A percentile compares a stretch with the other conserved stretches of the same genome.
phyloP scores from a whole-genome alignment of 2,888 invertebrate species.

The Boloria selene region DNA sequence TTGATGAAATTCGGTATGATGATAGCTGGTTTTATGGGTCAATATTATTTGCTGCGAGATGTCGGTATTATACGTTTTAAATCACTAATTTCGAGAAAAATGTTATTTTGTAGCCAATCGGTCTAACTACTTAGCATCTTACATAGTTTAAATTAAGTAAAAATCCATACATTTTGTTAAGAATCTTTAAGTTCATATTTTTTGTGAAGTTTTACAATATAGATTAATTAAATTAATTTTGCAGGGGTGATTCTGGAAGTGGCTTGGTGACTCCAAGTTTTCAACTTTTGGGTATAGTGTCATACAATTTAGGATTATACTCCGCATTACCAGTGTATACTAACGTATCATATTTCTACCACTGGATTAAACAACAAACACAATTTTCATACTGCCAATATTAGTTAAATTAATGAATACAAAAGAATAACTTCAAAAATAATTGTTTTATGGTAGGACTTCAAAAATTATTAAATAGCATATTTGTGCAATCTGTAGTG shows the following conservation, averaged over 20 bases:
- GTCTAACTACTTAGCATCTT: too few relatives aligned
- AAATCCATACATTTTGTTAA: not conserved
- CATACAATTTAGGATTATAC: conserved; percentile 44
- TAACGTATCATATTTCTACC: conserved; percentile 52
- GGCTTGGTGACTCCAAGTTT: conserved; percentile 46
- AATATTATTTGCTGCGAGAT: too few relatives aligned
- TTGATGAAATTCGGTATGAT: too few relatives aligned
- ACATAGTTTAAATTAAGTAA: too few relatives aligned
- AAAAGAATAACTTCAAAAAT: not conserved
- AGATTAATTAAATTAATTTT: conserved; percentile 32
- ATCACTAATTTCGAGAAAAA: too few relatives aligned
- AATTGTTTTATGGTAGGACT: not conserved
- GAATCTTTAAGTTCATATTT: not conserved
- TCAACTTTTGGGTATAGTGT: conserved; percentile 55
- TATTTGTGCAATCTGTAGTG: too few relatives aligned
- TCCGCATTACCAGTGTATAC: conserved; percentile 54
- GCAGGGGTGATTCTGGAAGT: conserved; percentile 61
- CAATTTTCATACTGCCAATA: conserved; percentile 3
- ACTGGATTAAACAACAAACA: conserved; percentile 47
- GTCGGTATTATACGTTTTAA: too few relatives aligned
- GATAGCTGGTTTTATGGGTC: too few relatives aligned
- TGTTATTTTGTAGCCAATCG: too few relatives aligned
- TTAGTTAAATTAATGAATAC: not conserved
- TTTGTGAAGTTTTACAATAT: not conserved
- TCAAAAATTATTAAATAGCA: too few relatives aligned